A percentile compares a stretch with the other conserved stretches of the same genome.
Conservation (phyloP, 2,113 vertebrate genomes). For the Pelmatolapia mariae region DNA sequence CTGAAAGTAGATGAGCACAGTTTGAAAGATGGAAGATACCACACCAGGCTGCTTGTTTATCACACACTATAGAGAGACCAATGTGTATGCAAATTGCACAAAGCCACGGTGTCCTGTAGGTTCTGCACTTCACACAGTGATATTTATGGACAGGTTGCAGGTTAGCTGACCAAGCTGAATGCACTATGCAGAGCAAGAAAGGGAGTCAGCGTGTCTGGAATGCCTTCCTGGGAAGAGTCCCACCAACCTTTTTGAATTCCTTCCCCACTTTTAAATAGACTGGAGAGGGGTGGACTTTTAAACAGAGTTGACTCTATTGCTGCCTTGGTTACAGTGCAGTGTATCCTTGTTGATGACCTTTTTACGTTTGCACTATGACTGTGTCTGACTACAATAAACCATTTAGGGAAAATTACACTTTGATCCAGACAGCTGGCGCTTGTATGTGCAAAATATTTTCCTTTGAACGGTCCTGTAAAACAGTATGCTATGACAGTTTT, state of each 20-base stretch:
- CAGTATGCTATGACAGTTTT: neutral
- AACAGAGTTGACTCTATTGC: slow-evolving; percentile 2
- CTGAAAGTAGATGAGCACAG: neutral
- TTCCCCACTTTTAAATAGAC: slow-evolving; percentile 65
- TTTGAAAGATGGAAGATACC: neutral
- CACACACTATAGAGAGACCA: neutral
- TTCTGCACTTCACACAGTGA: slow-evolving; percentile 16
- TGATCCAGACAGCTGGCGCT: neutral
- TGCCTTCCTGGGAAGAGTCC: slow-evolving; percentile 25
- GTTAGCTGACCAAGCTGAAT: slow-evolving; percentile 1
- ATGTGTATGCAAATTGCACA: neutral
- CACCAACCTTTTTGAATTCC: slow-evolving; percentile 57
- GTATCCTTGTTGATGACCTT: slow-evolving; percentile 17
- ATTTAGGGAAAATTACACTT: neutral
- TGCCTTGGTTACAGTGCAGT: neutral
- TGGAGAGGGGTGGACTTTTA: slow-evolving; percentile 18
- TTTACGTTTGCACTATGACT: neutral
- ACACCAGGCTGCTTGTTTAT: neutral
- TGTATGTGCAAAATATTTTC: neutral
- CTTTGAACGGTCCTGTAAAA: neutral
- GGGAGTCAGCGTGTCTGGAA: slow-evolving; percentile 55
- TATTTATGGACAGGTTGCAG: slow-evolving; percentile 26
- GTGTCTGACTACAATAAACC: neutral
- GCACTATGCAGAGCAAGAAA: slow-evolving; percentile 14
- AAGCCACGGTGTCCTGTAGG: neutral